Conservation (phyloP, 2,888 invertebrate genomes). For the Spodoptera picta region DNA sequence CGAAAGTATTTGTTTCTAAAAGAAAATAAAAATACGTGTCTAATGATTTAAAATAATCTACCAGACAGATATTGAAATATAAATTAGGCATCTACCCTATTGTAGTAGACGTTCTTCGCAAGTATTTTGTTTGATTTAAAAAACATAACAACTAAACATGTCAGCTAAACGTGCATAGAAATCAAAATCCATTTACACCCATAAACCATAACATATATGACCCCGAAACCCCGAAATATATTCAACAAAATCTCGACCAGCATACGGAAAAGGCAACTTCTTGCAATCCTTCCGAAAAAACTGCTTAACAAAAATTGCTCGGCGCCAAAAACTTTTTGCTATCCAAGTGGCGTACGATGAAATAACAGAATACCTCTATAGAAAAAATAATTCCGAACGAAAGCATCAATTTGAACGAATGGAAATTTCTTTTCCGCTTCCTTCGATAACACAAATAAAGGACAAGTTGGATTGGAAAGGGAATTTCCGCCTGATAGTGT, state of each 20-base stretch:
- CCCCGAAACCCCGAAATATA: slow-evolving; percentile 28
- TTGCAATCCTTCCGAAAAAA: slow-evolving; percentile 33
- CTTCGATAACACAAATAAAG: slow-evolving; percentile 56
- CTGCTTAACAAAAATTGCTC: slow-evolving; percentile 42
- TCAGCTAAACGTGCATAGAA: not conserved
- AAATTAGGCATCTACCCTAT: no score
- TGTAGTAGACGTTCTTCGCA: no score
- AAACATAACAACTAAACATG: no score
- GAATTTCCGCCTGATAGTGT: slow-evolving; percentile 51
- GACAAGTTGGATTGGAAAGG: slow-evolving; percentile 47
- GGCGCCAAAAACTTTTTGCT: slow-evolving; percentile 44
- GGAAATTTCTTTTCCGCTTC: slow-evolving; percentile 41
- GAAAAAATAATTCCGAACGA: slow-evolving; percentile 47
- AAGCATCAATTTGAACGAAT: slow-evolving; percentile 48
- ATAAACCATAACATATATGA: slow-evolving; percentile 9
- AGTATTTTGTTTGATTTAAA: no score
- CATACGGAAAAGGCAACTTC: slow-evolving; percentile 29
- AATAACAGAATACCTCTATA: slow-evolving; percentile 54
- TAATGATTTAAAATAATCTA: no score
- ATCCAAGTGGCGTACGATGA: slow-evolving; percentile 45
- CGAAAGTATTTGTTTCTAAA: no score
- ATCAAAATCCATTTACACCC: not conserved
- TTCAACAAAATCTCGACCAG: slow-evolving; percentile 16
- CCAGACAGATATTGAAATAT: no score
- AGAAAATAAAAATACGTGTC: no score